These are phyloP conservation scores for Rhizomys pruinosus DNA, from an alignment of 2,113 vertebrate genomes.

Conservation along the genomic window DNA sequence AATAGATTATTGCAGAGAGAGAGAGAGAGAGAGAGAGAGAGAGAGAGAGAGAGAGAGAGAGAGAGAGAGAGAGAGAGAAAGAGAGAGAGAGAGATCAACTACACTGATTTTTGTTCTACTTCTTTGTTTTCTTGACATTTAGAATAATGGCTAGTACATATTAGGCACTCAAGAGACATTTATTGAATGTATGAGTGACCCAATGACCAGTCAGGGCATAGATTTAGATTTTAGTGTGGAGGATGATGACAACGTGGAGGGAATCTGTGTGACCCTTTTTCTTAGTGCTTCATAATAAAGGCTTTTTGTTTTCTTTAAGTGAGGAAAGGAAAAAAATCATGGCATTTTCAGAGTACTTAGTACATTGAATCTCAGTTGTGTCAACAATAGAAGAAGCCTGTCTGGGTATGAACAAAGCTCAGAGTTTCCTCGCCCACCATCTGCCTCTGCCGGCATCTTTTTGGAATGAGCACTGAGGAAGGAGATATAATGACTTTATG, in stretches of 20 bases:
- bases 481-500: not conserved
- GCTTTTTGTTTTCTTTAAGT: not conserved
- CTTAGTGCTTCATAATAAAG: not conserved
- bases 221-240: not conserved
- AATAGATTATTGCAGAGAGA: no score
- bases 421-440: not conserved
- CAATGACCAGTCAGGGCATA: no score
- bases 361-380: not conserved
- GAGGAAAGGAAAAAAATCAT: constrained; percentile 34
- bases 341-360: not conserved
- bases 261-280: not conserved
- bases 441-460: not conserved
- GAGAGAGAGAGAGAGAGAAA: no score
- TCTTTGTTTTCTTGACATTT: no score
- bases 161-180: no score
- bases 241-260: not conserved
- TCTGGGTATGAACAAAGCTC: not conserved
- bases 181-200: no score
- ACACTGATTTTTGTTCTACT: no score
- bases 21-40: no score
- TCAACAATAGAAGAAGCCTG: not conserved
- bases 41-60: no score
- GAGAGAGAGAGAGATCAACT: no score
- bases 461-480: not conserved
- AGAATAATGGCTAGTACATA: no score